Evolutionary conservation across 2,113 vertebrate species (phyloP), one percentile per base, ranked within the genome.

Genomic region (Urocynchramus pylzowi): DNA sequence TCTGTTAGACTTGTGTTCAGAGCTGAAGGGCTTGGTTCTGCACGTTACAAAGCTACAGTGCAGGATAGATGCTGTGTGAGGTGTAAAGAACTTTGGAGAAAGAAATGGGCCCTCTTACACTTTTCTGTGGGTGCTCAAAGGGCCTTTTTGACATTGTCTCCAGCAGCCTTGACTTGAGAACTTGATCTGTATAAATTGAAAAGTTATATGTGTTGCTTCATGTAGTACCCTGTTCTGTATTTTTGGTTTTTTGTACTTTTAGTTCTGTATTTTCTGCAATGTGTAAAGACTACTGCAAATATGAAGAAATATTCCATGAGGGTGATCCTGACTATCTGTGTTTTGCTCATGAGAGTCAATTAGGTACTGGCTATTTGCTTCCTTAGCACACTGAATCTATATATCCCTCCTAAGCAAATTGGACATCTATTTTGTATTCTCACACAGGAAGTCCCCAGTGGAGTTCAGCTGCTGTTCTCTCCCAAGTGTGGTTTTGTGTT

Each of bases 41-140:
- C 26, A 0, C 1, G 1, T 49, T 79, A 54, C 24, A 68, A 67
- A 81, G 15, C 54, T 76, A 11, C 65, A 60, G 33, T 3, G 2
- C 24, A 45, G n/a, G 30, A 18, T 2, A 19, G 26, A 35, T 39
- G 15, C 42, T 79, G 33, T 52, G 21, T 64, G 88, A 85, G 21
- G 30, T 47, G 7, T 71, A 39, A 71, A 68, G 47, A 65, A 13
- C 39, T 61, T 56, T 4, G 41, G 52, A 70, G 44, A 23, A 63
- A 78, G 45, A 75, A 78, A 31, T 57, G 27, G 16, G 3, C 61
- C 39, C 0, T 0, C 35, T 56, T 42, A 3, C 13, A 28, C 37
- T 84, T 57, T 67, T 35, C 39, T 54, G 30, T 78, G 45, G 5
- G 5, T 84, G 45, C 44, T 71, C 22, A 37, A 39, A 68, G 57